Evolutionary conservation across 2,113 vertebrate species (phyloP), one percentile per base, ranked within the genome.

Genomic region (Ancistrus triradiatus): DNA sequence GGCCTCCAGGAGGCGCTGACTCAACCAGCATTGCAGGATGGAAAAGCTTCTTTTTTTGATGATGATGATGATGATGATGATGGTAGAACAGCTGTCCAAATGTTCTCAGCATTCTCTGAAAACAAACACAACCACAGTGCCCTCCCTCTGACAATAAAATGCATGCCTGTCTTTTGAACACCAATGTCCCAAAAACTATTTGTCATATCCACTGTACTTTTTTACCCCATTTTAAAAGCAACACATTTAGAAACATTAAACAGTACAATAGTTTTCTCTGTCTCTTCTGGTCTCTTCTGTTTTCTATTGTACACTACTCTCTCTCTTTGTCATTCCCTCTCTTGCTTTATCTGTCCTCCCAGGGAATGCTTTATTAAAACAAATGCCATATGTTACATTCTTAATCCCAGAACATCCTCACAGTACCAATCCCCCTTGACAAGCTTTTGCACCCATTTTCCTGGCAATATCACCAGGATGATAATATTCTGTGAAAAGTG

Each of bases 41-140:
- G 46, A 48, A 63, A 55, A 33, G 56, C 51, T 6, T 79, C 78
- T n/a, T n/a, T n/a, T n/a, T n/a, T n/a, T n/a, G n/a, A n/a, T n/a
- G n/a, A n/a, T n/a, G n/a, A n/a, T n/a, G n/a, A n/a, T n/a, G n/a
- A n/a, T n/a, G n/a, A 76, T 73, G 56, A 67, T 67, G 72, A 75
- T 66, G 72, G 65, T 61, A 35, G 74, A 74, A 63, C 82, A 84
- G 84, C 83, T 86, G 83, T 81, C 77, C 72, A 83, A 85, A 86
- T 82, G 80, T 87, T 86, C 59, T 59, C 58, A 68, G 58, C 35
- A 50, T 76, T 75, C 50, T 68, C 70, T 69, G 50, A 55, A 21
- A 74, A 66, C 73, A 64, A 74, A 68, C 17, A 8, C 62, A 42
- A 52, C 70, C 43, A 56, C 19, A 28, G 27, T 57, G 69, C 76